phyloP scores from a whole-genome alignment of 2,888 invertebrate genomes.

The Zaprionus obscuricornis region DNA sequence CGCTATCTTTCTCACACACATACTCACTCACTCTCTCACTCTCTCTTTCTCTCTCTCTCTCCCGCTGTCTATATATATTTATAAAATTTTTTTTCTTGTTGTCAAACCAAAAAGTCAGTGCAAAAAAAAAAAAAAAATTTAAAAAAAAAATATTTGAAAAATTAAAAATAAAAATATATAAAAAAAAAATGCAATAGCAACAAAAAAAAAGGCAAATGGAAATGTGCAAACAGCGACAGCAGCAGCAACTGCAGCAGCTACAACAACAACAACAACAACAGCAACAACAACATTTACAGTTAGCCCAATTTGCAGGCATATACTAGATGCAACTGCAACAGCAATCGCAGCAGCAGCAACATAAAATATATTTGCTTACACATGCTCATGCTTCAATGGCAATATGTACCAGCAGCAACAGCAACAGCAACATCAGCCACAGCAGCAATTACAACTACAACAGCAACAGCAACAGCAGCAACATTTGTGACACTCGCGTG shows the following conservation, averaged over 20 bases:
- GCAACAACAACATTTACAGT: constrained; percentile 25
- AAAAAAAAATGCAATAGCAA: constrained; percentile 12
- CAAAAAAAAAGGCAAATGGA: no score
- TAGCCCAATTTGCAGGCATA: neutral
- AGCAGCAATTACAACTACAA: constrained; percentile 31
- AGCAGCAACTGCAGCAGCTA: constrained; percentile 17
- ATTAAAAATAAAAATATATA: no score
- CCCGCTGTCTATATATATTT: neutral
- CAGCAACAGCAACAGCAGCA: constrained; percentile 48
- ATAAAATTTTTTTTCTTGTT: constrained; percentile 42
- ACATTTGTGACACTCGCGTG: constrained; percentile 68
- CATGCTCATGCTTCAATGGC: constrained; percentile 70
- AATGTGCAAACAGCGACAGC: constrained; percentile 47
- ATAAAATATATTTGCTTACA: constrained; percentile 44
- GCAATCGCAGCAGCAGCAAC: constrained; percentile 1
- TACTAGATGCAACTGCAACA: neutral
- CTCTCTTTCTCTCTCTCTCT: no score
- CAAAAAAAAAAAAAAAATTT: constrained; percentile 32
- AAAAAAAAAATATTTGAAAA: neutral
- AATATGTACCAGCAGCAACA: constrained; percentile 67
- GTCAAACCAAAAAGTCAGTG: constrained; percentile 48
- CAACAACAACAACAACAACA: constrained; percentile 25
- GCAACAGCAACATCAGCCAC: constrained; percentile 44
- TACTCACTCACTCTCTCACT: no score
- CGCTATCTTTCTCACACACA: no score